Evolutionary conservation across 2,113 vertebrate species (phyloP).

Genomic region (Cygnus atratus): DNA sequence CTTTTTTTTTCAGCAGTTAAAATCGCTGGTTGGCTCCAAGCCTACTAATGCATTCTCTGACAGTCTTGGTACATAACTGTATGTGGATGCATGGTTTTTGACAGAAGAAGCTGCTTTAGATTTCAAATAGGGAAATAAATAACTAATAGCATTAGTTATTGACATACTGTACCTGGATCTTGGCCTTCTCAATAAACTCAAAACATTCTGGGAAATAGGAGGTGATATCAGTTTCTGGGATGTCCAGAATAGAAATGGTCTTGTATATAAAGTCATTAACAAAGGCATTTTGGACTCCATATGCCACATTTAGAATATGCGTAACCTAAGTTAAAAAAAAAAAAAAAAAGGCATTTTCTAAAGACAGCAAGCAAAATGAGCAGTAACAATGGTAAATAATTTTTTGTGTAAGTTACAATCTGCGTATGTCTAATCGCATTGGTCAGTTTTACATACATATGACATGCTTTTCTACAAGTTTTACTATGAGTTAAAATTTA

Average conservation of each 20-base stretch:
- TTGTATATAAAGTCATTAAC: constrained; percentile 80
- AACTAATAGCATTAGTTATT: not conserved
- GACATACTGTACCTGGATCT: constrained; percentile 78
- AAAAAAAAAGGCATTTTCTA: not conserved
- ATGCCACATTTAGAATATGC: constrained; percentile 93
- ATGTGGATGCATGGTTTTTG: not conserved
- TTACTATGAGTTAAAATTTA: not conserved
- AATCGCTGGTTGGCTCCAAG: not conserved
- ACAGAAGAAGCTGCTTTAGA: not conserved
- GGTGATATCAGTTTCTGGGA: constrained; percentile 89
- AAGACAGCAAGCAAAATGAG: not conserved
- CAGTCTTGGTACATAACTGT: not conserved
- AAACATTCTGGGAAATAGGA: constrained; percentile 90
- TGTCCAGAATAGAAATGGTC: constrained; percentile 87
- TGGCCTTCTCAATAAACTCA: constrained; percentile 90
- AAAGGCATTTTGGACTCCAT: constrained; percentile 92
- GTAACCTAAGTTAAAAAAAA: constrained; percentile 84
- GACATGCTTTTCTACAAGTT: not conserved
- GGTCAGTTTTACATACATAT: not conserved
- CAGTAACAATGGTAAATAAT: not conserved
- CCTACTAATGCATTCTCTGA: not conserved
- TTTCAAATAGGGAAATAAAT: not conserved
- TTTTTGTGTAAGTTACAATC: not conserved
- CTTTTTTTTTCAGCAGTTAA: not conserved
- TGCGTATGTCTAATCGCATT: not conserved